These are phyloP conservation scores for Branchellion lobata DNA, from an alignment of 2,888 invertebrate species.

Conservation along the genomic window DNA sequence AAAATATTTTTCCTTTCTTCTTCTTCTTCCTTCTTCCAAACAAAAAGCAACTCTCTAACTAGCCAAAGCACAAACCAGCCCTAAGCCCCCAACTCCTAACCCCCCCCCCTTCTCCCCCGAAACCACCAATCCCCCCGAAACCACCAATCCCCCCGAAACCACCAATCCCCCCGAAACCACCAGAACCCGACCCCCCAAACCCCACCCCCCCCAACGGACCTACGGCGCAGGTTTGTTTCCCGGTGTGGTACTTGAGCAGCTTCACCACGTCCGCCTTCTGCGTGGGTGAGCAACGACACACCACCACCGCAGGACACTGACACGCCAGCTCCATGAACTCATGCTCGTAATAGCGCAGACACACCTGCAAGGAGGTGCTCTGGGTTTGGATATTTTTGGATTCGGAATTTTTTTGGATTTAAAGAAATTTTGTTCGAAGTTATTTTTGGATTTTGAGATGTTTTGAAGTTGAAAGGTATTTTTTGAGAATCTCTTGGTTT, in stretches of 20 bases:
- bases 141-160: no score
- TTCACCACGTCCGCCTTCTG: slow-evolving; percentile 73
- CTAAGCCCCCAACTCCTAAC: no score
- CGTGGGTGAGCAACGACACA: slow-evolving; percentile 74
- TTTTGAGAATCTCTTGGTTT: background rate
- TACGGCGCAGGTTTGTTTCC: slow-evolving; percentile 64
- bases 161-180: no score
- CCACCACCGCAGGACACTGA: slow-evolving; percentile 74
- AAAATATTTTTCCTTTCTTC: background rate
- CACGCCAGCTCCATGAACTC: slow-evolving; percentile 76
- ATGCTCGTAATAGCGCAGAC: slow-evolving; percentile 72
- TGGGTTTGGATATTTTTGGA: background rate
- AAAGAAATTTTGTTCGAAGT: background rate
- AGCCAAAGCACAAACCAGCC: no score
- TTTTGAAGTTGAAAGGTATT: background rate
- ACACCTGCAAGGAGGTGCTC: no score
- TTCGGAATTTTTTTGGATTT: background rate
- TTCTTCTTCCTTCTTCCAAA: no score
- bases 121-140: no score
- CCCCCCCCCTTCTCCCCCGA: no score
- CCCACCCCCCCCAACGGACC: slow-evolving; percentile 52
- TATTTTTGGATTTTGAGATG: background rate
- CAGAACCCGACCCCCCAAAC: background rate
- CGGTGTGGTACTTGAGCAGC: slow-evolving; percentile 70
- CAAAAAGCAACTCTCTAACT: no score